Percentiles rank a stretch among this genome's conserved stretches.
Evolutionary conservation across 2,797 vertebrate species (phyloP).

Genomic region (Betta splendens): DNA sequence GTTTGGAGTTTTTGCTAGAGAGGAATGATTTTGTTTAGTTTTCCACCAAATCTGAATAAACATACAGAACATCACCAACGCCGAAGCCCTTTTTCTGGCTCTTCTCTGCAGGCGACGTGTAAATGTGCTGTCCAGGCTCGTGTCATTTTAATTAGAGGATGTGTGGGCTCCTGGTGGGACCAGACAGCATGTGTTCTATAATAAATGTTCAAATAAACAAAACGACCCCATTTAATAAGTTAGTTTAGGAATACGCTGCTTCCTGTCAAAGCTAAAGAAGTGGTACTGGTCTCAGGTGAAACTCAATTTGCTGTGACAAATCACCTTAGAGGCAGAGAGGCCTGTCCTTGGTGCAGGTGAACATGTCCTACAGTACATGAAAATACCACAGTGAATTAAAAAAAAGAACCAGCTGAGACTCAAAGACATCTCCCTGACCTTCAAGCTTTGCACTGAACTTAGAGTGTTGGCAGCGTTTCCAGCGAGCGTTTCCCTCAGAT

Average conservation of each 20-base stretch:
- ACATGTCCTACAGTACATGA: constrained; percentile 39
- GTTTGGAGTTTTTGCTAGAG: neutral
- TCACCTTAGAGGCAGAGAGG: constrained; percentile 32
- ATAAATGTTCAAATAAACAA: constrained; percentile 31
- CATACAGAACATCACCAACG: neutral
- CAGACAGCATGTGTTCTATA: constrained; percentile 10
- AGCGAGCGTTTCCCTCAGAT: too few species aligned
- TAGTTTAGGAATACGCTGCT: constrained; percentile 10
- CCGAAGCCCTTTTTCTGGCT: neutral
- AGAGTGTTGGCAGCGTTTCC: constrained; percentile 21
- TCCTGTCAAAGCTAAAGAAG: constrained; percentile 16
- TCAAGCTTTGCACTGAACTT: constrained; percentile 30
- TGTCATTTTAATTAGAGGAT: constrained; percentile 39
- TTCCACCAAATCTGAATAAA: neutral
- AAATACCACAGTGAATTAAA: constrained; percentile 20
- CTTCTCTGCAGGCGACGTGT: neutral
- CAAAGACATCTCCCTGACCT: constrained; percentile 30
- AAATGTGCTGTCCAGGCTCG: constrained; percentile 1
- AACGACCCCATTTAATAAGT: constrained; percentile 11
- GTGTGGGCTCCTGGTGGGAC: constrained; percentile 1
- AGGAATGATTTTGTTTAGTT: neutral
- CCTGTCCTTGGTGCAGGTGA: constrained; percentile 30
- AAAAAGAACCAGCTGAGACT: constrained; percentile 12
- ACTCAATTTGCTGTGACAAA: constrained; percentile 51
- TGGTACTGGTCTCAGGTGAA: constrained; percentile 15